Base-by-base conservation (phyloP, 2,888 invertebrate species). In the Callimorpha dominula region DNA sequence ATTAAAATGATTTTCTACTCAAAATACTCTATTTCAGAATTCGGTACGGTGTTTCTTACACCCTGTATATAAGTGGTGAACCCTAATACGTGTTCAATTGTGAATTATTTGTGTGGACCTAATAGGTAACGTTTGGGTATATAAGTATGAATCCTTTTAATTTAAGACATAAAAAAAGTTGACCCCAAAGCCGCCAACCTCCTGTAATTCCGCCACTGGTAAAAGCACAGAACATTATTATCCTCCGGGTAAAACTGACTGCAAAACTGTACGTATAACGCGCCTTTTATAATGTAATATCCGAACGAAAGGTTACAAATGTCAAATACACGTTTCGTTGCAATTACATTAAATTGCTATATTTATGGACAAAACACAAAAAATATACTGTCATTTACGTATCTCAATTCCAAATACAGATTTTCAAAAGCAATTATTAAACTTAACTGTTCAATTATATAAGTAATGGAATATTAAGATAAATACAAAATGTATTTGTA, bases 261-360 rank as follows among this genome's bases (percentile, higher is more conserved):
- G n/a, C 54, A 54, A 9, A 9, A 52, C 52, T 7, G n/a, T 3
- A 4, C n/a, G 17, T 54, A 17, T 0, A 8, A 17, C n/a, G 17
- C 6, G 54, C n/a, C 1, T 57, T 9, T 9, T 8, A 1, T n/a
- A 1, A 0, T 12, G 31, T 31, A 12, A 75, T 78, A 81, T 81
- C 79, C 75, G 73, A 83, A 77, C 52, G 70, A 49, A 72, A 63
- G 17, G 71, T 20, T n/a, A 15, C 31, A 50, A 74, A 73, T 70
- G 83, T 81, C 81, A 83, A 78, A 49, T 54, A 9, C 43, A 68
- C 77, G 83, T 74, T 83, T 66, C 79, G 40, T 82, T 80, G 15
- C n/a, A 8, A 31, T 31, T n/a, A 20, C 49, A 49, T 49, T 65
- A 17, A 7, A 7, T n/a, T n/a, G 1, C n/a, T 9, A 9, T 31